Evolutionary conservation across 1,140 invertebrate species (phyloP).

Genomic region (Drosophila oshimai): DNA sequence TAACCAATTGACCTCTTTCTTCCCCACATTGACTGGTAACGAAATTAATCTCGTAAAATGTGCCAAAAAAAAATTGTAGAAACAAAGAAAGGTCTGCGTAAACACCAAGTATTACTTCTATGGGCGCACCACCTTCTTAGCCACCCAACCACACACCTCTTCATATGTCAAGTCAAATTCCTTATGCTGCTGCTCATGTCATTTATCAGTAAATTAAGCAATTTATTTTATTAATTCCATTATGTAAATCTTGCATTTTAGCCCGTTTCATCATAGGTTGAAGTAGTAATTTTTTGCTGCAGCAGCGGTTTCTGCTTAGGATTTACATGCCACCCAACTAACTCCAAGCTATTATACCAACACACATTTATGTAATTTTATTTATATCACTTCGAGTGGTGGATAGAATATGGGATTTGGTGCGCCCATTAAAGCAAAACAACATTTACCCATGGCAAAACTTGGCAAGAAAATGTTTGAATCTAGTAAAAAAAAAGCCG

Average conservation of each 20-base stretch:
- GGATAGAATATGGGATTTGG: too few species aligned
- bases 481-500: conserved; percentile 80
- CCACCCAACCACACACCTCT: background rate
- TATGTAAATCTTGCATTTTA: too few species aligned
- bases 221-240: too few species aligned
- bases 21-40: conserved; percentile 38
- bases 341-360: conserved; percentile 55
- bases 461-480: conserved; percentile 73
- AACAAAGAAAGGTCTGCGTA: conserved; percentile 2
- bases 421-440: too few species aligned
- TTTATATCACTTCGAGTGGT: conserved; percentile 75
- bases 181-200: conserved; percentile 63
- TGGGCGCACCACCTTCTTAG: background rate
- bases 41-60: conserved; percentile 77
- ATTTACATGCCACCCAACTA: conserved; percentile 55
- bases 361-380: conserved; percentile 75
- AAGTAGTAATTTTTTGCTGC: conserved; percentile 52
- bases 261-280: conserved; percentile 72
- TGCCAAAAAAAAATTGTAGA: conserved; percentile 68
- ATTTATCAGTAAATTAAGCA: too few species aligned
- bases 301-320: conserved; percentile 78
- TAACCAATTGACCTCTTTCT: too few species aligned
- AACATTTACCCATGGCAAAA: conserved; percentile 60
- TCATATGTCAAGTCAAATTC: too few species aligned
- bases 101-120: too few species aligned